phyloP scores from a whole-genome alignment of 2,113 vertebrate species.

The Fregetta grallaria region DNA sequence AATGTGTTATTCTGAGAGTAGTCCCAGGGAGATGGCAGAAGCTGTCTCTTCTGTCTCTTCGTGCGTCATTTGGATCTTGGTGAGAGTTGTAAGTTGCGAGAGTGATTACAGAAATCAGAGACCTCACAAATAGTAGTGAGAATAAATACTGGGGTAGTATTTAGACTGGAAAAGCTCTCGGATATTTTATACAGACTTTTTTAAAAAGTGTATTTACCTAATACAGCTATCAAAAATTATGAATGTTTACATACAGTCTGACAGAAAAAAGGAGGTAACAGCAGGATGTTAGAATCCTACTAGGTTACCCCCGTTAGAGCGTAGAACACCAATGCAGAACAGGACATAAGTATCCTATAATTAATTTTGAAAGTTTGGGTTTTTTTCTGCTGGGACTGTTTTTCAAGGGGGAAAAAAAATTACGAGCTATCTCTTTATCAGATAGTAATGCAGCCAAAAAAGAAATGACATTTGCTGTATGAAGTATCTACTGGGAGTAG shows the following conservation, averaged over 20 bases:
- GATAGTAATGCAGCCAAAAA: not conserved
- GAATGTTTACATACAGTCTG: not conserved
- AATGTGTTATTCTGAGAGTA: not conserved
- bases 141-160: slow-evolving; percentile 7
- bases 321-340: not conserved
- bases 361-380: not conserved
- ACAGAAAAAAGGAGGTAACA: not conserved
- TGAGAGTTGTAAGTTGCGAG: not conserved
- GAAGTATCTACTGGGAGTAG: not conserved
- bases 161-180: slow-evolving; percentile 7
- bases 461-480: not conserved
- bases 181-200: slow-evolving; percentile 1
- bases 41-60: not conserved
- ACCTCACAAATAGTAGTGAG: not conserved
- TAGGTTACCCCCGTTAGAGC: not conserved
- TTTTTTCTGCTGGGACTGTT: not conserved
- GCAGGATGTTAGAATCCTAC: not conserved
- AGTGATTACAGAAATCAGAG: not conserved
- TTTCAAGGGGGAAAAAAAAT: not conserved
- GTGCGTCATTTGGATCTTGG: not conserved
- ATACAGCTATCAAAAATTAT: not conserved
- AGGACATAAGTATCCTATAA: not conserved
- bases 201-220: not conserved
- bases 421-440: not conserved
- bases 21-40: not conserved